phyloP scores from a whole-genome alignment of 2,888 invertebrate species.

The Brachypalpus laphriformis region DNA sequence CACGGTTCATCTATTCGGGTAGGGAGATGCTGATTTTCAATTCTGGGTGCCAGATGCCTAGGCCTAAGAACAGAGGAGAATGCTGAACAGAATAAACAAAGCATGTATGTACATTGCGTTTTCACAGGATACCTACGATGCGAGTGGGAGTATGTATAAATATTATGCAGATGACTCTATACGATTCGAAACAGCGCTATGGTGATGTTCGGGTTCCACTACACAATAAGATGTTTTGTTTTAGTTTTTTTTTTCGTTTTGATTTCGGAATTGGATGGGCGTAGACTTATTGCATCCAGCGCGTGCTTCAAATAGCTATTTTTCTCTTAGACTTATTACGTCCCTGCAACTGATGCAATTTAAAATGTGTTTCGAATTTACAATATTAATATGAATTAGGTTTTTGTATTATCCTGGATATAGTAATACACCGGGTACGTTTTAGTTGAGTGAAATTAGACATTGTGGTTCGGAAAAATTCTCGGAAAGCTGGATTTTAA shows the following conservation, averaged over 20 bases:
- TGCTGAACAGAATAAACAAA: slow-evolving; percentile 64
- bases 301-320: slow-evolving; percentile 28
- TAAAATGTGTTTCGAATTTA: not conserved
- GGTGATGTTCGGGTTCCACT: slow-evolving; percentile 28
- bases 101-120: slow-evolving; percentile 60
- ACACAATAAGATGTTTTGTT: slow-evolving; percentile 35
- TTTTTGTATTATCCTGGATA: too few relatives aligned
- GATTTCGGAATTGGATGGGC: slow-evolving; percentile 32
- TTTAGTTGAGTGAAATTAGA: too few relatives aligned
- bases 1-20: slow-evolving; percentile 69
- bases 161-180: slow-evolving; percentile 70
- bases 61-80: slow-evolving; percentile 64
- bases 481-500: too few relatives aligned
- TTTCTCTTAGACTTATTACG: not conserved
- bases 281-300: slow-evolving; percentile 7
- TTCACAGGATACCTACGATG: slow-evolving; percentile 29
- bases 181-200: slow-evolving; percentile 44
- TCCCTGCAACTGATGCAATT: not conserved
- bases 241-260: slow-evolving; percentile 16
- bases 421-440: too few relatives aligned
- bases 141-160: slow-evolving; percentile 36
- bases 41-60: slow-evolving; percentile 68
- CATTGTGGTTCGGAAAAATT: too few relatives aligned
- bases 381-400: too few relatives aligned
- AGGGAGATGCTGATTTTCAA: slow-evolving; percentile 67